phyloP scores from a whole-genome alignment of 2,888 invertebrate species.

The Caenorhabditis virilis region DNA sequence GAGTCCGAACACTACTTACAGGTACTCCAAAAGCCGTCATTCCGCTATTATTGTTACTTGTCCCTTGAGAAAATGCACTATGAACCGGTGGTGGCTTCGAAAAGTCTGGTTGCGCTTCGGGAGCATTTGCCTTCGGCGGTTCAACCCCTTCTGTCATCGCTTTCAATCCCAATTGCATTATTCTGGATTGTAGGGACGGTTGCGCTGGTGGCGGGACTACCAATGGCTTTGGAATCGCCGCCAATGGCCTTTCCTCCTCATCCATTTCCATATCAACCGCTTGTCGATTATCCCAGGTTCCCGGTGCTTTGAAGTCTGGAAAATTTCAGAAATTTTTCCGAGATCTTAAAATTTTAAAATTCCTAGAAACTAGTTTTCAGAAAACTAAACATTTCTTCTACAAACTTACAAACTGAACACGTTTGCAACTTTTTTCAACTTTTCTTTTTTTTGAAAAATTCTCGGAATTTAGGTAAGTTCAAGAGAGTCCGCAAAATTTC shows the following conservation, averaged over 20 bases:
- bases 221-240: background rate
- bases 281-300: conserved; percentile 22
- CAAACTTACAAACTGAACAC: background rate
- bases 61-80: background rate
- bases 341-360: background rate
- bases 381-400: background rate
- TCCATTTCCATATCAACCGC: conserved; percentile 38
- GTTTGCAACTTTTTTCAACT: too few relatives aligned
- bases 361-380: background rate
- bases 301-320: conserved; percentile 4
- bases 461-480: background rate
- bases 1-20: too few relatives aligned
- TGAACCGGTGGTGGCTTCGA: conserved; percentile 6
- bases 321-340: background rate
- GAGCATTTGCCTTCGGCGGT: background rate
- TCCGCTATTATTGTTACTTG: too few relatives aligned
- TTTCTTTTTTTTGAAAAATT: background rate
- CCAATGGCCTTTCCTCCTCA: conserved; percentile 27
- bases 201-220: conserved; percentile 13
- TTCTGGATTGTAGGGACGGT: conserved; percentile 28
- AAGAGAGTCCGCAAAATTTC: background rate
- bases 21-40: too few relatives aligned
- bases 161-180: conserved; percentile 31
- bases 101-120: background rate
- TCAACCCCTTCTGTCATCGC: conserved; percentile 19